Evolutionary conservation across 2,888 invertebrate genomes (phyloP).

Genomic region (Bedellia somnulentella): DNA sequence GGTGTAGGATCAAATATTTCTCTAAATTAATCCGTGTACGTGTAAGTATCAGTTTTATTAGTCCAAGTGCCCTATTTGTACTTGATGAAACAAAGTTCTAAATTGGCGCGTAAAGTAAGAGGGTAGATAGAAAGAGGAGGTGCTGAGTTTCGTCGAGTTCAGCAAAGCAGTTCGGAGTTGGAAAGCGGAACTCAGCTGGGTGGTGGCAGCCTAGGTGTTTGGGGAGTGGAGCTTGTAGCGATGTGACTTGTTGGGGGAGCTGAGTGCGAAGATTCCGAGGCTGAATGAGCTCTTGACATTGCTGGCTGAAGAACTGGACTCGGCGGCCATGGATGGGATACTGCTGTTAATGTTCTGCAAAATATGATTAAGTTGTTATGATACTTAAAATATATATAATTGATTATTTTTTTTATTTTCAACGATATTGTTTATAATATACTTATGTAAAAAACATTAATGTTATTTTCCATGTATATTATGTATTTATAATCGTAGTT

Average conservation of each 20-base stretch:
- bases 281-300: conserved; percentile 71
- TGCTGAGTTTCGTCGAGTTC: conserved; percentile 60
- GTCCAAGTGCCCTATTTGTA: background rate
- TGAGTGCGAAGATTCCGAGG: conserved; percentile 63
- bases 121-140: conserved; percentile 46
- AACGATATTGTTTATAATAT: background rate
- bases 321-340: conserved; percentile 77
- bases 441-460: background rate
- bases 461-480: too few species aligned
- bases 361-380: background rate
- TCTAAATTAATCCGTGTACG: background rate
- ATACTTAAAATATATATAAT: too few species aligned
- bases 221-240: conserved; percentile 41
- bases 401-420: too few species aligned
- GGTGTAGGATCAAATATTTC: background rate
- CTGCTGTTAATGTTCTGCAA: conserved; percentile 63
- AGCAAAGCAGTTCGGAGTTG: conserved; percentile 62
- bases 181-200: conserved; percentile 62
- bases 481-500: too few species aligned
- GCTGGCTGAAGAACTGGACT: conserved; percentile 75
- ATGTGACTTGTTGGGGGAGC: conserved; percentile 51
- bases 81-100: conserved; percentile 18
- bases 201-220: conserved; percentile 38
- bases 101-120: conserved; percentile 29
- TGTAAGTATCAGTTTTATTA: too few species aligned